Evolutionary conservation across 2,888 invertebrate species (phyloP), one percentile per base, ranked within the genome.

Genomic region (Anoplius nigerrimus): DNA sequence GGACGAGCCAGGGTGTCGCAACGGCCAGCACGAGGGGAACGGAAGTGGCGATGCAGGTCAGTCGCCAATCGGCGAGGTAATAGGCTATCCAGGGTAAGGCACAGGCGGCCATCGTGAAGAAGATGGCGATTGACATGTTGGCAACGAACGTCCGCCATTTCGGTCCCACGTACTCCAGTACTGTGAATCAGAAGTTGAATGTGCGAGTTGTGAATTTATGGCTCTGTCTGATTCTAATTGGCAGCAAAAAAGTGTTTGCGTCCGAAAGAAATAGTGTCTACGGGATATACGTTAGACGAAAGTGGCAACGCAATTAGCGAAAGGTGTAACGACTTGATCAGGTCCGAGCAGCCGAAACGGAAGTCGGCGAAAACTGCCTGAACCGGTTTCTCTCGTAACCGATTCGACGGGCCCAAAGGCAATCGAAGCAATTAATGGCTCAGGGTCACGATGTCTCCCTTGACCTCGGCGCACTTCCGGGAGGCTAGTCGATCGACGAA

Each of bases 131-230:
- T 0, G 96, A 96, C 94, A 97, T 95, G 87, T 97, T 97, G 21
- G 96, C 96, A 0, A 97, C 96, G 85, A 96, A 95, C 0, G 96
- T 96, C 15, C 97, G 91, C 94, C 96, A 96, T 90, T 95, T 95
- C 45, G 96, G 96, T 13, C 96, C 96, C 2, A 96, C 96, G 89
- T 96, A 96, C 86, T 97, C 96, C 72, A 96, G 86, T 46, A 96
- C 96, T 96, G 89, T 21, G 0, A 42, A 48, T 48, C 3, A 48
- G 5, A 48, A 18, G 42, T 18, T 48, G 48, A 2, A 16, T 4
- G 48, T 18, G 6, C 3, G 24, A 2, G 11, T n/a, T 45, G 11
- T 5, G 45, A 48, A n/a, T 8, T 48, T 13, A 11, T 11, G 11
- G 6, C 8, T 6, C 34, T 34, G 11, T 11, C 11, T 34, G 34